Evolutionary conservation across 1,140 invertebrate genomes (phyloP).

Genomic region (Drosophila erecta): DNA sequence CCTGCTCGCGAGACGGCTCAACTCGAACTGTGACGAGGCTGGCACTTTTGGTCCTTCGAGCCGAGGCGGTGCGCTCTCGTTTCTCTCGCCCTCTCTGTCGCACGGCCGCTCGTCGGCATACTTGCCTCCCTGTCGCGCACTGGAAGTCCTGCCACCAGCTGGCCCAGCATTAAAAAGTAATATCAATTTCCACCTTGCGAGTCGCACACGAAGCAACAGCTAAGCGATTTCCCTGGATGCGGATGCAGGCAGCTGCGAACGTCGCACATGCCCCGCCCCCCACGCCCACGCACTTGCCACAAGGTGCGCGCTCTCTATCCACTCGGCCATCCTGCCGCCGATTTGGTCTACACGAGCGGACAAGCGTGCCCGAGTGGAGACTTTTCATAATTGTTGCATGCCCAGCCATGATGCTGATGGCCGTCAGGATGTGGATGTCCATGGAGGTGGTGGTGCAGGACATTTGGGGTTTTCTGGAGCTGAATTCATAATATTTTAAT

Average conservation of each 20-base stretch:
- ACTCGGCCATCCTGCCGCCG: constrained; percentile 23
- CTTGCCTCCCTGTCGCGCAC: constrained; percentile 34
- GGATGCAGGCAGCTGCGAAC: constrained; percentile 51
- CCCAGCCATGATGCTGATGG: constrained; percentile 32
- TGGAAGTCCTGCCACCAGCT: constrained; percentile 63
- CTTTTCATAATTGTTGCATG: constrained; percentile 79
- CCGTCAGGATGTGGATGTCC: constrained; percentile 12
- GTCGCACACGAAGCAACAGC: constrained; percentile 73
- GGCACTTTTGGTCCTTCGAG: constrained; percentile 28
- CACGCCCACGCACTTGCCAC: constrained; percentile 59
- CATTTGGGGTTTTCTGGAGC: background rate
- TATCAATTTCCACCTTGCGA: constrained; percentile 81
- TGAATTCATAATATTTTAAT: too few species aligned
- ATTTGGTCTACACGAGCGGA: constrained; percentile 35
- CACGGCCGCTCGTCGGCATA: background rate
- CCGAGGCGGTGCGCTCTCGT: constrained; percentile 9
- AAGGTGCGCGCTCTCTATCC: constrained; percentile 66
- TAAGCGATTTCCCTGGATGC: constrained; percentile 82
- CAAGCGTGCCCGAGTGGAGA: constrained; percentile 56
- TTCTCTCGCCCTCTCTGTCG: constrained; percentile 30
- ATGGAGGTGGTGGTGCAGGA: background rate
- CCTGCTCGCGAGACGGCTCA: constrained; percentile 81
- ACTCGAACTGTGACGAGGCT: constrained; percentile 79
- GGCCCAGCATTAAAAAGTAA: constrained; percentile 83
- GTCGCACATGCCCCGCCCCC: constrained; percentile 58